A percentile compares a stretch with the other conserved stretches of the same genome.
Evolutionary conservation across 1,140 invertebrate genomes (phyloP).

Genomic region (Papilio xuthus): DNA sequence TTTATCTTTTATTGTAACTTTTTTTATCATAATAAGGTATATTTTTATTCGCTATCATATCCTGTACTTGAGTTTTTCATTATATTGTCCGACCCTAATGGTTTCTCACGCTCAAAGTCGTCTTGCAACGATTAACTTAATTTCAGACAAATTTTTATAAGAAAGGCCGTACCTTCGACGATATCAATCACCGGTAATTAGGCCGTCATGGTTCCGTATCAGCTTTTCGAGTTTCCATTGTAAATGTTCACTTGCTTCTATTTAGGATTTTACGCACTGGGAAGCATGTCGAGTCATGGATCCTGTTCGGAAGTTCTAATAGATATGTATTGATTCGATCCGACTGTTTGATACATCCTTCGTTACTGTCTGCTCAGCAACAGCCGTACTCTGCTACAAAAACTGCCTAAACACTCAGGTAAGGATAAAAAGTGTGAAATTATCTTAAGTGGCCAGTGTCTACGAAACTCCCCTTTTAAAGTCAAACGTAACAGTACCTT

Average conservation of each 20-base stretch:
- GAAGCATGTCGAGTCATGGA: constrained; percentile 57
- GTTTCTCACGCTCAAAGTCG: constrained; percentile 4
- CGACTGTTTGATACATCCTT: constrained; percentile 65
- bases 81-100: background rate
- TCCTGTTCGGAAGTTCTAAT: constrained; percentile 53
- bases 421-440: constrained; percentile 73
- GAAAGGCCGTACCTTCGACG: constrained; percentile 44
- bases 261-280: constrained; percentile 64
- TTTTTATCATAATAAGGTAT: background rate
- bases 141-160: constrained; percentile 7
- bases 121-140: constrained; percentile 14
- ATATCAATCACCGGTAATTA: constrained; percentile 64
- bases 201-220: constrained; percentile 48
- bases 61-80: background rate
- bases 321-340: constrained; percentile 67
- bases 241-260: constrained; percentile 54
- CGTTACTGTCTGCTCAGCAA: constrained; percentile 52
- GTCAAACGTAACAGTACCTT: constrained; percentile 76
- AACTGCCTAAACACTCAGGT: constrained; percentile 65
- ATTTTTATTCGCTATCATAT: background rate
- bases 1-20: too few species aligned
- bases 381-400: constrained; percentile 47
- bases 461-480: constrained; percentile 69
- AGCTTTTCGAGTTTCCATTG: constrained; percentile 56
- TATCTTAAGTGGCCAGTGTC: constrained; percentile 74